These are phyloP conservation scores for Strix uralensis DNA, from an alignment of 2,113 vertebrate species.

Conservation along the genomic window DNA sequence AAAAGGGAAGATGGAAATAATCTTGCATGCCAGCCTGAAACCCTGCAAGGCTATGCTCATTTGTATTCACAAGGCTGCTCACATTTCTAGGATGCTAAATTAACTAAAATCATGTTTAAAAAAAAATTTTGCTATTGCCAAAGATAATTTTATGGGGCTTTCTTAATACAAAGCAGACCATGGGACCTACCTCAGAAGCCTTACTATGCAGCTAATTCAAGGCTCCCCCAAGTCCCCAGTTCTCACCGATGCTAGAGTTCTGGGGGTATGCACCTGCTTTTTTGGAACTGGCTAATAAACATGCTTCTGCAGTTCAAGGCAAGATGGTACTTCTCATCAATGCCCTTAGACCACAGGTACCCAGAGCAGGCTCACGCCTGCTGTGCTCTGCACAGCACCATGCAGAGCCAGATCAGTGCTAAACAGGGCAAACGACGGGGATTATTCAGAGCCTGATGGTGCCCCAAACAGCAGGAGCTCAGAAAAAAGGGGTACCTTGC, in stretches of 20 bases:
- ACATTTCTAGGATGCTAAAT: neutral
- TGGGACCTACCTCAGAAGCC: neutral
- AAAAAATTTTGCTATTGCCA: neutral
- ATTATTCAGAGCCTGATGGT: no score
- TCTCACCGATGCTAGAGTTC: neutral
- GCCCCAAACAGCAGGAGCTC: neutral
- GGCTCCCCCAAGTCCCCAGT: neutral
- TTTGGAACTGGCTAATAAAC: accelerated
- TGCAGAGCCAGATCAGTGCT: neutral
- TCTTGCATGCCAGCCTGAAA: neutral
- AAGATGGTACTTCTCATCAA: neutral
- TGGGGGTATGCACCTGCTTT: accelerated
- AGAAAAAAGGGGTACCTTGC: neutral
- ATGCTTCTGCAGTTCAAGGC: neutral
- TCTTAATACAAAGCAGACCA: neutral
- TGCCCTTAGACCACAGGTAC: accelerated
- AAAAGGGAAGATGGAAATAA: neutral
- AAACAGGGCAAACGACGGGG: neutral
- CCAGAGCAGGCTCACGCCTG: neutral
- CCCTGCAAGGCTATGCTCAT: neutral
- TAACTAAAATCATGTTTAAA: neutral
- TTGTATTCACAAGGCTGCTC: neutral
- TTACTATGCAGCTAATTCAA: neutral
- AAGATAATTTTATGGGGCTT: neutral
- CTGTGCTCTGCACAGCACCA: neutral